These are phyloP conservation scores for Pheosia tremula DNA, from an alignment of 2,888 invertebrate species.

Conservation along the genomic window DNA sequence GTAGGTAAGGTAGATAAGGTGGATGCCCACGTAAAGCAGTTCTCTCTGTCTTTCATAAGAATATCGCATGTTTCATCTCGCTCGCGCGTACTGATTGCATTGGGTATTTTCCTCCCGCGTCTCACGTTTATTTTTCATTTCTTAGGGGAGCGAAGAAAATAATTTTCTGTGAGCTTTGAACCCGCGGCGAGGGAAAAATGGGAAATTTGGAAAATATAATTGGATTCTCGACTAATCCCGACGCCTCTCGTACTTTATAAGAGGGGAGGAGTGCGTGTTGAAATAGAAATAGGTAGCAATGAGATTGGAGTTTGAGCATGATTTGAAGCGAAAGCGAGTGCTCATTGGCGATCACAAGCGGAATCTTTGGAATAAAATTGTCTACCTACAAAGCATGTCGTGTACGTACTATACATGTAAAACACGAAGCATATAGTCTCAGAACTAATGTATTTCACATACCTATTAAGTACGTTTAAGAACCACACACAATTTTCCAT, in stretches of 20 bases:
- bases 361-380: too few species aligned
- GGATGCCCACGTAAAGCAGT: constrained; percentile 37
- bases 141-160: constrained; percentile 77
- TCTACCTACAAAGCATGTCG: too few species aligned
- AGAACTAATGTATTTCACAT: too few species aligned
- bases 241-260: constrained; percentile 69
- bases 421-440: too few species aligned
- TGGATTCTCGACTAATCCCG: constrained; percentile 80
- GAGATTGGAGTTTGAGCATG: too few species aligned
- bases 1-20: constrained; percentile 20
- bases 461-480: too few species aligned
- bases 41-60: constrained; percentile 42
- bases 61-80: constrained; percentile 38
- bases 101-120: constrained; percentile 48
- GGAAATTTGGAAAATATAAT: constrained; percentile 81
- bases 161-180: constrained; percentile 82
- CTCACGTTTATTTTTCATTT: constrained; percentile 81
- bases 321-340: too few species aligned
- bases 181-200: constrained; percentile 76
- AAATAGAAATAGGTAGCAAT: constrained; percentile 51
- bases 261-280: constrained; percentile 62
- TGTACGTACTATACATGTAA: too few species aligned
- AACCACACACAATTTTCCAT: too few species aligned
- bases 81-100: constrained; percentile 45
- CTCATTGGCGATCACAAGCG: too few species aligned